Percentiles rank a stretch among this genome's conserved stretches.
Evolutionary conservation across 2,797 vertebrate genomes (phyloP).

Genomic region (Darevskia nairensis): DNA sequence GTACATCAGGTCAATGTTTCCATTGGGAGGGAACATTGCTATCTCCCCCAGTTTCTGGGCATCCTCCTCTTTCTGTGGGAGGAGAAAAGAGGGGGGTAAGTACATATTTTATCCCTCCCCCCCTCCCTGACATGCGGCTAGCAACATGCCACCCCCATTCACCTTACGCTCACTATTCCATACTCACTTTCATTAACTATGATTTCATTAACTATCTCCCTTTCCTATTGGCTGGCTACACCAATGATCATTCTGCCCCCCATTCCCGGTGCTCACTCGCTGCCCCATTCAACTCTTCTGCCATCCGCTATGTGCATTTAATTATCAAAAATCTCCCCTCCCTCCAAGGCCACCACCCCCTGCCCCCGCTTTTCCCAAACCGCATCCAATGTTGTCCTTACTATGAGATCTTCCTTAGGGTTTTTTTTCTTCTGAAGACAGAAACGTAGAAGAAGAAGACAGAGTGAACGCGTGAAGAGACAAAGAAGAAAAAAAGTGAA

Average conservation of each 20-base stretch:
- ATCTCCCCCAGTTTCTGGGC: slow-evolving; percentile 64
- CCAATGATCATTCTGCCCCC: background rate
- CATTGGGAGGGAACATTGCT: slow-evolving; percentile 71
- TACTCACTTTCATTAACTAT: accelerated
- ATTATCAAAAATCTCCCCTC: background rate
- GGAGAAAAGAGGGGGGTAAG: background rate
- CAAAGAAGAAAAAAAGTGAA: slow-evolving; percentile 47
- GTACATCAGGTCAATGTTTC: slow-evolving; percentile 78
- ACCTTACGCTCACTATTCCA: too few species aligned
- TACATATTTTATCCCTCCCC: background rate
- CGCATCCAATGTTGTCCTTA: slow-evolving; percentile 15
- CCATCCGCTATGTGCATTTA: too few species aligned
- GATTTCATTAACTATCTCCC: too few species aligned
- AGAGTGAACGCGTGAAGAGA: slow-evolving; percentile 46
- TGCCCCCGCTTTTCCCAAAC: background rate
- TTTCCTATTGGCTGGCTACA: background rate
- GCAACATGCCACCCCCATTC: too few species aligned
- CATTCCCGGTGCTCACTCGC: too few species aligned
- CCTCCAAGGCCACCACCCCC: background rate
- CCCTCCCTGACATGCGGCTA: background rate
- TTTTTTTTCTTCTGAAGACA: slow-evolving; percentile 61
- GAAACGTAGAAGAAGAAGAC: slow-evolving; percentile 47
- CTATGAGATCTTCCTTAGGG: slow-evolving; percentile 52
- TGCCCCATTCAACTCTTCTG: background rate
- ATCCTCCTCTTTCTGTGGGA: slow-evolving; percentile 65